These are phyloP conservation scores for Amiota minor DNA, from an alignment of 2,888 invertebrate genomes.

Conservation along the genomic window DNA sequence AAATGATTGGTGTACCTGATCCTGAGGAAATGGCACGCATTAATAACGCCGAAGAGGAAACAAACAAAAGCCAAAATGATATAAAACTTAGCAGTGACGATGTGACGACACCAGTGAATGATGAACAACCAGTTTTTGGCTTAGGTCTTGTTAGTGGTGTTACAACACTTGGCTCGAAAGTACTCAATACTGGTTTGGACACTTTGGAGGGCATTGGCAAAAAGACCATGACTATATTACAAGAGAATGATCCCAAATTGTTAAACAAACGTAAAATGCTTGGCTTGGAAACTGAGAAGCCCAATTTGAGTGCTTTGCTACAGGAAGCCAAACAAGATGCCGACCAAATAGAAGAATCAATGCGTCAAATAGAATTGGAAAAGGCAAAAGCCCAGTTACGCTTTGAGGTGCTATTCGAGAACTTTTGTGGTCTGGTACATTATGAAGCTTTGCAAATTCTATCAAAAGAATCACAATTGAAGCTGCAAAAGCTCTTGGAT, in stretches of 20 bases:
- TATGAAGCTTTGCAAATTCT: conserved; percentile 93
- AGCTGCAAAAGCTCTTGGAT: conserved; percentile 80
- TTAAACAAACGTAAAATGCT: conserved; percentile 78
- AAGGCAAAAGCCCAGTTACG: conserved; percentile 76
- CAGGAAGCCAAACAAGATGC: conserved; percentile 82
- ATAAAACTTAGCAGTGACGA: conserved; percentile 15
- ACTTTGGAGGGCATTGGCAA: conserved; percentile 94
- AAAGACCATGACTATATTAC: conserved; percentile 93
- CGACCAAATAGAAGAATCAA: conserved; percentile 73
- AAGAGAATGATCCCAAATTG: conserved; percentile 92
- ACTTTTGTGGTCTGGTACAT: conserved; percentile 90
- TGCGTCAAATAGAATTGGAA: conserved; percentile 65
- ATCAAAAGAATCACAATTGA: conserved; percentile 85
- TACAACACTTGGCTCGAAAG: conserved; percentile 77
- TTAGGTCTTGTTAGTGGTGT: conserved; percentile 64
- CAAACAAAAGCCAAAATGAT: neutral
- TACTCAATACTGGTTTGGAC: conserved; percentile 86
- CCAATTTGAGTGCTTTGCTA: conserved; percentile 74
- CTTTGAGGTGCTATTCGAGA: conserved; percentile 88
- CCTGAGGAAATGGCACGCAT: conserved; percentile 83
- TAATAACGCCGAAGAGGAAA: conserved; percentile 58
- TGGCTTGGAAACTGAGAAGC: conserved; percentile 70
- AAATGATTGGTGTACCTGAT: conserved; percentile 86
- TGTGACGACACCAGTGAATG: neutral
- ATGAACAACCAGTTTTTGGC: conserved; percentile 50